A percentile compares a stretch with the other conserved stretches of the same genome.
phyloP scores from a whole-genome alignment of 2,888 invertebrate species.

The Choreutis nemorana region DNA sequence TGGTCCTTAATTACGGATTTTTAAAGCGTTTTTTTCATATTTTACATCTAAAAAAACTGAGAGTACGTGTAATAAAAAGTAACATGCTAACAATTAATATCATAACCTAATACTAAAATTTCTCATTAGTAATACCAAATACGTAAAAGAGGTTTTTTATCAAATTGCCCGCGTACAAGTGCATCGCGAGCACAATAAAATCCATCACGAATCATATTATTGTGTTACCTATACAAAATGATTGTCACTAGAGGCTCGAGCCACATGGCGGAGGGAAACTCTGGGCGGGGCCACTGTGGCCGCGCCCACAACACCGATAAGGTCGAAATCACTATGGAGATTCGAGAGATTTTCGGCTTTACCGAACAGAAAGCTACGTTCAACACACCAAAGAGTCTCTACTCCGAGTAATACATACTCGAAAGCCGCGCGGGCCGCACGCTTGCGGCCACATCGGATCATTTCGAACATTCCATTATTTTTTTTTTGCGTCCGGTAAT shows the following conservation, averaged over 20 bases:
- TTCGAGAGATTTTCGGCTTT: slow-evolving; percentile 51
- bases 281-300: slow-evolving; percentile 37
- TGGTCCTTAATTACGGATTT: too few species aligned
- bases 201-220: slow-evolving; percentile 66
- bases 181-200: slow-evolving; percentile 61
- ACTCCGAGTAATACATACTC: slow-evolving; percentile 48
- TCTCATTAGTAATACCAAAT: slow-evolving; percentile 4
- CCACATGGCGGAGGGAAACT: slow-evolving; percentile 48
- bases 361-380: slow-evolving; percentile 38
- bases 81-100: too few species aligned
- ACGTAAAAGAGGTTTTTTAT: slow-evolving; percentile 3
- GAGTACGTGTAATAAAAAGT: too few species aligned
- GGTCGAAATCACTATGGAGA: slow-evolving; percentile 55
- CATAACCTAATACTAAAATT: slow-evolving; percentile 11
- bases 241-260: slow-evolving; percentile 58
- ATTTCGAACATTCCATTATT: slow-evolving; percentile 19
- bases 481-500: slow-evolving; percentile 3
- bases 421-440: slow-evolving; percentile 51
- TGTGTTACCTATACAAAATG: slow-evolving; percentile 67
- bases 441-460: slow-evolving; percentile 19
- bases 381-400: slow-evolving; percentile 32
- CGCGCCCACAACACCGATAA: slow-evolving; percentile 55
- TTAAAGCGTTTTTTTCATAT: too few species aligned
- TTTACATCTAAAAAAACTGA: too few species aligned
- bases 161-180: slow-evolving; percentile 21